Evolutionary conservation across 1,140 invertebrate species (phyloP), one percentile per base, ranked within the genome.

Genomic region (Solenopsis fugax): DNA sequence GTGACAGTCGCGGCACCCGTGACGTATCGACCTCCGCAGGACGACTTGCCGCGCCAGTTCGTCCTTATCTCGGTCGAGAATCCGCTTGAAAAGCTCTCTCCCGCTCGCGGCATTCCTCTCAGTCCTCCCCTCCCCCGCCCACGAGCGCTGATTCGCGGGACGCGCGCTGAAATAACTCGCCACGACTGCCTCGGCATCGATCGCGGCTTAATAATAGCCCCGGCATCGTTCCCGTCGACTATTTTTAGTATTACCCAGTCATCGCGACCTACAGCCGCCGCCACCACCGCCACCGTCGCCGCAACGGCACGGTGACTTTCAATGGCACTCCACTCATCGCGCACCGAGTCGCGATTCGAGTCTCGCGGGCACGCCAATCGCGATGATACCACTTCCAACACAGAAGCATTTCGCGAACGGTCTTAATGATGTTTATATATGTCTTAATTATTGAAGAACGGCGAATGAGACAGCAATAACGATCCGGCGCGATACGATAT

Each of bases 161-260:
- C 77, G 34, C 64, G 24, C 62, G 73, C 89, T 82, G 81, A 90
- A 90, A 90, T 90, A 90, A 86, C 89, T 78, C 64, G 81, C 75
- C 64, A 54, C 88, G 71, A 86, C 89, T 82, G 86, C 76, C 89
- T 77, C 89, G 89, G 76, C 89, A 90, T 90, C 89, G 89, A 90
- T 90, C 89, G 86, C n/a, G 73, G 50, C 89, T 88, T 90, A 90
- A 90, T 90, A 90, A 90, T 90, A 90, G 89, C 82, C 58, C 71
- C 82, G 89, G 89, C 86, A 90, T 90, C 89, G 89, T 90, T 90
- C 89, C 45, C 62, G 24, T 18, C 77, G 75, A 91, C 90, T 92
- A 92, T 92, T 91, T 92, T 91, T 91, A 92, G 85, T 81, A 81
- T 87, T 82, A 88, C 88, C 88, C 80, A 91, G 91, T 92, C 91